A percentile compares a stretch with the other conserved stretches of the same genome.
Evolutionary conservation across 2,888 invertebrate species (phyloP).

Genomic region (Caenorhabditis doughertyi): DNA sequence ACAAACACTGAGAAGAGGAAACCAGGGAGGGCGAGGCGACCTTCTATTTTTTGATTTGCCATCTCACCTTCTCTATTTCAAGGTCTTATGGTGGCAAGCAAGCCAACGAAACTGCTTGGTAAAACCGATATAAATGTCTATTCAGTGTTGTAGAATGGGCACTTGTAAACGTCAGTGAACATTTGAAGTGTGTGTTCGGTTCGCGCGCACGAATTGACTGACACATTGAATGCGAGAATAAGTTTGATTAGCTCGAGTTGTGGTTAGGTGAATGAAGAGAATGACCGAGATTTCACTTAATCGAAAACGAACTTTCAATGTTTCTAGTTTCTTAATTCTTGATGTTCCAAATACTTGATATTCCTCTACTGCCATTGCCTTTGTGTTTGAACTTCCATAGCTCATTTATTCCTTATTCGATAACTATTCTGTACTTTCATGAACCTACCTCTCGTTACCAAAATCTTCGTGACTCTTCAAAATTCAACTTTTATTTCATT

Average conservation of each 20-base stretch:
- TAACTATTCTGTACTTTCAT: too few relatives aligned
- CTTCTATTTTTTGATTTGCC: slow-evolving; percentile 40
- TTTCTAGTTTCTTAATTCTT: slow-evolving; percentile 12
- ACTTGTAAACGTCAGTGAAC: slow-evolving; percentile 32
- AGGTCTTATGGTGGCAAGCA: slow-evolving; percentile 52
- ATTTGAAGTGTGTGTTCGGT: slow-evolving; percentile 30
- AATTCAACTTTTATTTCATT: too few relatives aligned
- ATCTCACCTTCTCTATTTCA: slow-evolving; percentile 46
- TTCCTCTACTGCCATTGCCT: too few relatives aligned
- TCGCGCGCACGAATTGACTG: slow-evolving; percentile 36
- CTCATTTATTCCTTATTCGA: too few relatives aligned
- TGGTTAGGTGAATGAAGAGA: background rate
- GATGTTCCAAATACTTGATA: too few relatives aligned
- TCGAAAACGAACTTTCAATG: background rate
- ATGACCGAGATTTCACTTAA: slow-evolving; percentile 49
- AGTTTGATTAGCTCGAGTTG: slow-evolving; percentile 58
- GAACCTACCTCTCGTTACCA: too few relatives aligned
- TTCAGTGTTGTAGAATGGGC: slow-evolving; percentile 9
- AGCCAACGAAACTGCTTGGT: slow-evolving; percentile 38
- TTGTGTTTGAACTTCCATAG: too few relatives aligned
- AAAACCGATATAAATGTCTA: slow-evolving; percentile 28
- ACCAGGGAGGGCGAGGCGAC: slow-evolving; percentile 20
- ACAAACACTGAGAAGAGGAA: background rate
- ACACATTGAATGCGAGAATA: slow-evolving; percentile 17
- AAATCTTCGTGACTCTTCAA: too few relatives aligned